Conservation (phyloP, 2,113 vertebrate species). For the Mesocricetus auratus region DNA sequence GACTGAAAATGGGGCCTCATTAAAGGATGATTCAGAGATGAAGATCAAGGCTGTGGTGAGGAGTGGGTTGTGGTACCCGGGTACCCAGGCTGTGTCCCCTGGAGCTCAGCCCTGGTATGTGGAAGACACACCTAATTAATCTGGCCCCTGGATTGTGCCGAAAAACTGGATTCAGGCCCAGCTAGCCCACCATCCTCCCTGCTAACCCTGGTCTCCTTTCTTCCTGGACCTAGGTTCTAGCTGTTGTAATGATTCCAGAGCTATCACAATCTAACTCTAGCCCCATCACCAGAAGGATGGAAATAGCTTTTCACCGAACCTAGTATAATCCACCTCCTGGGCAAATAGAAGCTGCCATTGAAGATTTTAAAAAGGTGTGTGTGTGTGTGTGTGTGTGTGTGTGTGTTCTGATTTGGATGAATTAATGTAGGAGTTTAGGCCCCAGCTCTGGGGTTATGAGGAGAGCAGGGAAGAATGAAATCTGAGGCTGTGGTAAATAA, state of each 20-base stretch:
- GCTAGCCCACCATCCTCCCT: neutral
- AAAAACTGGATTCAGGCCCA: neutral
- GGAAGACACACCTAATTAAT: neutral
- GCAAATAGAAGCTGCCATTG: neutral
- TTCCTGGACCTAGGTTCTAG: neutral
- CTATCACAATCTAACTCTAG: neutral
- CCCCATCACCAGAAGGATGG: neutral
- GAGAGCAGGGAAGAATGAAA: neutral
- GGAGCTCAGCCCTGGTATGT: neutral
- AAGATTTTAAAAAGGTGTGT: neutral
- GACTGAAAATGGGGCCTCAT: constrained; percentile 26
- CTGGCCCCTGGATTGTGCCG: accelerated
- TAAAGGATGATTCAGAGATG: constrained; percentile 65
- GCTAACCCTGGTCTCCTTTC: no score
- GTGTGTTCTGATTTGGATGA: neutral
- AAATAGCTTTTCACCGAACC: neutral
- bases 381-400: neutral
- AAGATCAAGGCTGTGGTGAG: neutral
- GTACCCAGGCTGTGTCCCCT: neutral
- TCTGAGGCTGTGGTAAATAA: neutral
- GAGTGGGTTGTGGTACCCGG: neutral
- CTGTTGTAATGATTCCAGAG: neutral
- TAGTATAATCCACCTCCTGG: neutral
- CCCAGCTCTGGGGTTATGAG: neutral
- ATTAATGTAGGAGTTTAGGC: no score